phyloP scores from a whole-genome alignment of 2,797 vertebrate genomes.

The Bryconaethiops microstoma region DNA sequence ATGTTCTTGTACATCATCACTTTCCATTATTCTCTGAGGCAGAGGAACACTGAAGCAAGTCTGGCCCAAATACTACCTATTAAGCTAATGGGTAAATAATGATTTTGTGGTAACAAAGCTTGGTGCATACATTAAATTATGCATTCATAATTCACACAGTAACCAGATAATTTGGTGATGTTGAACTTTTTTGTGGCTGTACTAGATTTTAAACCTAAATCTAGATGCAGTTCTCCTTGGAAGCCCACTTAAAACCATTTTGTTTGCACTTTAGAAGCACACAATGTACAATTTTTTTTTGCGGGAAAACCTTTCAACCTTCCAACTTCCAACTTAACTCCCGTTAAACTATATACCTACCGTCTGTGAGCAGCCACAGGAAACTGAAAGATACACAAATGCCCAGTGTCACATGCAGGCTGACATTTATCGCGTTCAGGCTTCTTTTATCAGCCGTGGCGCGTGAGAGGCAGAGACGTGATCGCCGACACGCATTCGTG shows the following conservation, averaged over 20 bases:
- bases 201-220: background rate
- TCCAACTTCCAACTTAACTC: conserved; percentile 13
- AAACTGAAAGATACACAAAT: conserved; percentile 35
- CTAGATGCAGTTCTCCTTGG: background rate
- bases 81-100: background rate
- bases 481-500: conserved; percentile 21
- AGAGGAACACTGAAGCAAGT: background rate
- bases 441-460: conserved; percentile 43
- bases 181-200: background rate
- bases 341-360: conserved; percentile 23
- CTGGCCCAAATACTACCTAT: background rate
- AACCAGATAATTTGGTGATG: background rate
- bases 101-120: background rate
- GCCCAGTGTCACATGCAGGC: conserved; percentile 20
- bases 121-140: background rate
- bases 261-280: background rate
- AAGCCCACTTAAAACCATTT: background rate
- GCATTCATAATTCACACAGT: background rate
- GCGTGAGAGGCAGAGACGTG: conserved; percentile 29
- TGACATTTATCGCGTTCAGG: conserved; percentile 31
- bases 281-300: too few species aligned
- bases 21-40: background rate
- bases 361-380: background rate
- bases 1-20: background rate
- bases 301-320: background rate